These are phyloP conservation scores for Drosophila suboccidentalis DNA, from an alignment of 2,888 invertebrate species.

Conservation along the genomic window DNA sequence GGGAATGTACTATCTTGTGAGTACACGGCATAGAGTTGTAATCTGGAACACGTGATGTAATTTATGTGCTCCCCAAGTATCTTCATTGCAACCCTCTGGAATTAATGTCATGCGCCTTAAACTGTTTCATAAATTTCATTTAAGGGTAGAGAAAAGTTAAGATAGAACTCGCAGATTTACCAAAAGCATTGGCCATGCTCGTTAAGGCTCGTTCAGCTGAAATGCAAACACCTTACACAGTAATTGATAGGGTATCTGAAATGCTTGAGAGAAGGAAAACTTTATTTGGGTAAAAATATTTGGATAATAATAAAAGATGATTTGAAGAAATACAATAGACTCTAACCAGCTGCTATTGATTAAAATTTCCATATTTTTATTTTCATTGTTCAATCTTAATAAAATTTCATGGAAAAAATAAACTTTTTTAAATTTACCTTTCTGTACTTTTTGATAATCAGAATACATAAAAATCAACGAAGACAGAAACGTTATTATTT, in stretches of 20 bases:
- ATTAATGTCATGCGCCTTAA: conserved; percentile 30
- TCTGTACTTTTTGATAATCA: no score
- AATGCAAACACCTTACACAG: conserved; percentile 34
- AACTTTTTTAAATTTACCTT: no score
- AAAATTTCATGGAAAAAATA: no score
- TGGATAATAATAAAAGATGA: no score
- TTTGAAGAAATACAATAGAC: no score
- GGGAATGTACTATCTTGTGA: background rate
- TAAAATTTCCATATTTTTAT: no score
- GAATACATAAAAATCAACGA: no score
- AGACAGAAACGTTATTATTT: background rate
- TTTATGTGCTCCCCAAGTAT: conserved; percentile 53
- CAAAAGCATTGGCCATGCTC: conserved; percentile 31
- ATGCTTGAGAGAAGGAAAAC: background rate
- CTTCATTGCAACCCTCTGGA: conserved; percentile 39
- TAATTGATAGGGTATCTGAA: background rate
- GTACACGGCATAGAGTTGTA: conserved; percentile 61
- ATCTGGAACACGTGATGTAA: conserved; percentile 70
- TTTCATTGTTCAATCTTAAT: no score
- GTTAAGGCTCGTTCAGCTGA: conserved; percentile 27
- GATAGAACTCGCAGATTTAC: conserved; percentile 32
- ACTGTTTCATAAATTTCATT: conserved; percentile 38
- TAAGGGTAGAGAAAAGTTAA: conserved; percentile 43
- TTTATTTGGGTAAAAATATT: no score
- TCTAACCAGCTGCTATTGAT: no score